A percentile compares a stretch with the other conserved stretches of the same genome.
Evolutionary conservation across 2,888 invertebrate genomes (phyloP).

Genomic region (Tuta absoluta): DNA sequence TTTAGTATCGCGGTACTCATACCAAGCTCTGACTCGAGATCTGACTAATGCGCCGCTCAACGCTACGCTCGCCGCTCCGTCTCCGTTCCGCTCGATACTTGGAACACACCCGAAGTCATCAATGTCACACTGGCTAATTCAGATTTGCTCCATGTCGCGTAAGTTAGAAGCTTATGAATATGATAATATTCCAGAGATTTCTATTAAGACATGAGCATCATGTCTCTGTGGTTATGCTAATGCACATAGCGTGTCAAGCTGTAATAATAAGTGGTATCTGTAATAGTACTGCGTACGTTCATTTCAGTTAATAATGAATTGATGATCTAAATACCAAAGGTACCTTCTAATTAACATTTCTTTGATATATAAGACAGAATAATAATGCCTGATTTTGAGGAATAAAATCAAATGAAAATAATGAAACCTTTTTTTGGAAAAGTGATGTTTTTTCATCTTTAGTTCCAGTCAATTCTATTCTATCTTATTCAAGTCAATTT

Average conservation of each 20-base stretch:
- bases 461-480: too few relatives aligned
- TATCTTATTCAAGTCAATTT: too few relatives aligned
- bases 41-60: conserved; percentile 60
- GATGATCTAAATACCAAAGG: too few relatives aligned
- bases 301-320: neutral
- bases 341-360: too few relatives aligned
- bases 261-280: conserved; percentile 15
- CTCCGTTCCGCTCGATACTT: conserved; percentile 64
- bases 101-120: conserved; percentile 69
- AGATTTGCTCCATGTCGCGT: conserved; percentile 73
- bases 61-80: conserved; percentile 61
- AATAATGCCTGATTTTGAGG: too few relatives aligned
- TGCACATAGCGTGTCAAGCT: conserved; percentile 18
- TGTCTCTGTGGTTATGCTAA: conserved; percentile 18
- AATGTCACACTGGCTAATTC: conserved; percentile 71
- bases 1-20: conserved; percentile 73
- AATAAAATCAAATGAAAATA: too few relatives aligned
- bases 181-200: conserved; percentile 45
- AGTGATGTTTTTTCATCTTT: too few relatives aligned
- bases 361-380: too few relatives aligned
- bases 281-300: neutral
- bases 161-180: conserved; percentile 57
- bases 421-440: too few relatives aligned
- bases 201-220: conserved; percentile 36
- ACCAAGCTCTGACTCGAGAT: conserved; percentile 64